These are phyloP conservation scores for Apeltes quadracus DNA, from an alignment of 2,113 vertebrate genomes.

Conservation along the genomic window DNA sequence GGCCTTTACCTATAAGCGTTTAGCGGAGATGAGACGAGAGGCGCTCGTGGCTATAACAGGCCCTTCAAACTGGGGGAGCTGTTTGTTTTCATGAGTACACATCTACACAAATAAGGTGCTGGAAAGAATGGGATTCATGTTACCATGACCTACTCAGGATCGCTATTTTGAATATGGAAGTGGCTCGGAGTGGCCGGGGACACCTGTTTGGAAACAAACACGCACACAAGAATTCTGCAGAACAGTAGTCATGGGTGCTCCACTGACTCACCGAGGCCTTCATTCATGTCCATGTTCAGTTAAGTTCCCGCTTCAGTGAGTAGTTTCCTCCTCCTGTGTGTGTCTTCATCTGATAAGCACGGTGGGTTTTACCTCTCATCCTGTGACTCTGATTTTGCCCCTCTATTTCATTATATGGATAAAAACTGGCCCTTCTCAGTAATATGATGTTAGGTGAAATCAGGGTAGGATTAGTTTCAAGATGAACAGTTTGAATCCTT, in stretches of 20 bases:
- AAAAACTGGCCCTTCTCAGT: background rate
- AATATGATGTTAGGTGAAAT: slow-evolving; percentile 22
- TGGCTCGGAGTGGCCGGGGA: slow-evolving; percentile 53
- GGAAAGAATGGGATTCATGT: slow-evolving; percentile 75
- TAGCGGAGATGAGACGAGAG: slow-evolving; percentile 39
- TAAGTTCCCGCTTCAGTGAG: background rate
- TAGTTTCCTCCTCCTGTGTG: background rate
- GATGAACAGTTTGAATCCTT: background rate
- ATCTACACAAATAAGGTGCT: slow-evolving; percentile 67
- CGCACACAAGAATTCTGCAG: slow-evolving; percentile 66
- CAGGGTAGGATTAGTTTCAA: slow-evolving; percentile 20
- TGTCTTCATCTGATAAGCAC: slow-evolving; percentile 4
- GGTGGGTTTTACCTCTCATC: background rate
- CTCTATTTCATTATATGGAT: slow-evolving; percentile 7
- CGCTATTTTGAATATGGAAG: slow-evolving; percentile 73
- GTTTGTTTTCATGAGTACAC: slow-evolving; percentile 70
- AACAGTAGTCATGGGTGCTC: slow-evolving; percentile 69
- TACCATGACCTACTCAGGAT: slow-evolving; percentile 69
- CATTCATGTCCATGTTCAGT: slow-evolving; percentile 26
- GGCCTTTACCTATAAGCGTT: slow-evolving; percentile 75
- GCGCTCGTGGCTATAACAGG: slow-evolving; percentile 46
- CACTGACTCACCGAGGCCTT: slow-evolving; percentile 57
- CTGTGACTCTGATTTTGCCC: background rate
- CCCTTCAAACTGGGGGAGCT: slow-evolving; percentile 42
- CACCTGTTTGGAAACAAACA: slow-evolving; percentile 83